These are phyloP conservation scores for Hydropsyche tenuis DNA, from an alignment of 1,140 invertebrate species.

Conservation along the genomic window DNA sequence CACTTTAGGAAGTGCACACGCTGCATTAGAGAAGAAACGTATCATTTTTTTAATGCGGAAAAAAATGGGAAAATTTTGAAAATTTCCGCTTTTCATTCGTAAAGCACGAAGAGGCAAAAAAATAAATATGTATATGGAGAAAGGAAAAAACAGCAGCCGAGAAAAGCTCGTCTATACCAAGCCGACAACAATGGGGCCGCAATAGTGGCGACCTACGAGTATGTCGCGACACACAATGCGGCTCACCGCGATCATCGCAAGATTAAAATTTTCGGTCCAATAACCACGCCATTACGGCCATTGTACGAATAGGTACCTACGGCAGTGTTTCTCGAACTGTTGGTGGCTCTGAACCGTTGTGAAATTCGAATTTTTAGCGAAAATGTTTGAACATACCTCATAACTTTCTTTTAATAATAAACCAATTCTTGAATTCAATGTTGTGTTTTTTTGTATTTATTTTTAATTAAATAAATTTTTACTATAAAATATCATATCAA, in stretches of 20 bases:
- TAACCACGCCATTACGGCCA: conserved; percentile 40
- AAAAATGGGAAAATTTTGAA: no score
- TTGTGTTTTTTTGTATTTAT: no score
- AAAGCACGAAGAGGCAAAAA: no score
- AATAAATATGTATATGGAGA: background rate
- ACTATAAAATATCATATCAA: no score
- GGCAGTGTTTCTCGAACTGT: conserved; percentile 22
- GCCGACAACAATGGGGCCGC: conserved; percentile 33
- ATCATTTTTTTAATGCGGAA: no score
- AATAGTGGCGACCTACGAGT: conserved; percentile 30
- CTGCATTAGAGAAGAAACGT: no score
- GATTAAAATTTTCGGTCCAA: conserved; percentile 45
- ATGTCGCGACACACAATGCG: conserved; percentile 34
- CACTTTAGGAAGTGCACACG: no score
- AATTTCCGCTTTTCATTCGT: no score
- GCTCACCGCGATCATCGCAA: conserved; percentile 44
- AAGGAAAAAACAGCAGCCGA: background rate
- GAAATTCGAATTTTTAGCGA: background rate
- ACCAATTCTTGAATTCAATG: no score
- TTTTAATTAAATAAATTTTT: no score
- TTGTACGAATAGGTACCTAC: conserved; percentile 36
- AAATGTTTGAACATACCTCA: background rate
- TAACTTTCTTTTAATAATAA: no score
- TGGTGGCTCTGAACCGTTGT: background rate
- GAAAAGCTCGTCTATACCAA: conserved; percentile 1